Percentiles rank a stretch among this genome's conserved stretches.
Conservation (phyloP, 2,797 vertebrate species). For the Enteromius treurensis region DNA sequence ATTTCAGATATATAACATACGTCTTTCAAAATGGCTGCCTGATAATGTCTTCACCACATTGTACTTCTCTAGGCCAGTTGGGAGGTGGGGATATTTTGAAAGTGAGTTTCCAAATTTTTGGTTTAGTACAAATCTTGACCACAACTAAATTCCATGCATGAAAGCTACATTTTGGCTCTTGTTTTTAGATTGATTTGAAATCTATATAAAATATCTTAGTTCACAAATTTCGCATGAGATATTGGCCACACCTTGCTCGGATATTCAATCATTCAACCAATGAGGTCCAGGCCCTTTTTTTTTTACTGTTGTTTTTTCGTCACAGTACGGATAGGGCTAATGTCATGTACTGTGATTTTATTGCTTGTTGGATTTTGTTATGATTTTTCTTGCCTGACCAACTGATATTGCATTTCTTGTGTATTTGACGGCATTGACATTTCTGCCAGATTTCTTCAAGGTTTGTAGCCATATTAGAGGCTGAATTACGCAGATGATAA, state of each 20-base stretch:
- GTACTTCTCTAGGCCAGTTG: constrained; percentile 9
- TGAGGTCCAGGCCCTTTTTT: constrained; percentile 5
- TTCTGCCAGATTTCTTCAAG: constrained; percentile 31
- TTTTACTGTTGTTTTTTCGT: not conserved
- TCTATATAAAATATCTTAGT: not conserved
- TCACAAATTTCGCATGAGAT: constrained; percentile 21
- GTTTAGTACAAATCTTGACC: constrained; percentile 30
- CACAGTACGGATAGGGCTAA: not conserved
- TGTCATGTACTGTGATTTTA: not conserved
- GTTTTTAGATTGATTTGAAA: not conserved
- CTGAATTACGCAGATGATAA: not conserved
- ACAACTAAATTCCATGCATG: constrained; percentile 4
- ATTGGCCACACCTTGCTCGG: constrained; percentile 11
- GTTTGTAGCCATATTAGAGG: not conserved
- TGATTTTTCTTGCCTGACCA: not conserved
- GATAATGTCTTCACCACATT: constrained; percentile 52
- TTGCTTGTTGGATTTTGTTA: not conserved
- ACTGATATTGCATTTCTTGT: not conserved
- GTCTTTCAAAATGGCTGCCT: constrained; percentile 39
- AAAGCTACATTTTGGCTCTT: not conserved
- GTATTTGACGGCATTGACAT: not conserved
- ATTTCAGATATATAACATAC: constrained; percentile 34
- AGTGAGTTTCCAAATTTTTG: constrained; percentile 3
- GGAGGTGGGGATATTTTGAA: constrained; percentile 24
- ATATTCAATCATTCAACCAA: constrained; percentile 1